phyloP scores from a whole-genome alignment of 1,140 invertebrate species.

The Megalopta genalis region DNA sequence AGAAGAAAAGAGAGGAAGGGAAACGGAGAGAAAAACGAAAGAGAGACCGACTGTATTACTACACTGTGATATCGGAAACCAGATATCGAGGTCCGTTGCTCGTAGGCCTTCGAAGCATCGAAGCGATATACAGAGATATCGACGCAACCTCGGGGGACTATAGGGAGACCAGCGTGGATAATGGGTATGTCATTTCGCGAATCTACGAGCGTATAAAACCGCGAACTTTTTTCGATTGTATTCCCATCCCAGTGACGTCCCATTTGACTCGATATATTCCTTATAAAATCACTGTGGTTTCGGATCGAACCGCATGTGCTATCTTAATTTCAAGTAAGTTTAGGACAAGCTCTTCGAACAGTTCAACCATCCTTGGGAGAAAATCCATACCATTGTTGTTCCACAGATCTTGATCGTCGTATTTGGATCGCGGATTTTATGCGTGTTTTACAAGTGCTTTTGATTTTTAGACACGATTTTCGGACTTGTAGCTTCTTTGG shows the following conservation, averaged over 20 bases:
- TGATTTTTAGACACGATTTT: no score
- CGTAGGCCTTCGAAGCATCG: conserved; percentile 37
- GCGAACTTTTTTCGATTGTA: conserved; percentile 37
- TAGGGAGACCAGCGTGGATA: conserved; percentile 34
- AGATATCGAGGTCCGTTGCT: conserved; percentile 56
- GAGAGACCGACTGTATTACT: conserved; percentile 28
- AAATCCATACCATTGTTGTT: no score
- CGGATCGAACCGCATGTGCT: neutral
- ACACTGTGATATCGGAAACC: conserved; percentile 56
- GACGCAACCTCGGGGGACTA: conserved; percentile 37
- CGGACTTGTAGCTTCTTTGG: no score
- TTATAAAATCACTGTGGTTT: conserved; percentile 14
- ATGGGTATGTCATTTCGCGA: conserved; percentile 57
- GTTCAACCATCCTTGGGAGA: no score
- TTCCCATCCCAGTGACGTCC: conserved; percentile 33
- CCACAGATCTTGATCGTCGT: no score
- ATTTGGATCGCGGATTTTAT: no score
- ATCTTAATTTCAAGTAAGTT: neutral
- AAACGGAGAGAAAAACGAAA: neutral
- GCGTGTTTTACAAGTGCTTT: no score
- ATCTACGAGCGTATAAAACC: conserved; percentile 52
- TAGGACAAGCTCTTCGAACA: no score
- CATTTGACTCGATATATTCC: conserved; percentile 13
- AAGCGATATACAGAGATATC: conserved; percentile 56
- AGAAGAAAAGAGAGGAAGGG: no score